Evolutionary conservation across 1,140 invertebrate species (phyloP).

Genomic region (Chionoecetes opilio): DNA sequence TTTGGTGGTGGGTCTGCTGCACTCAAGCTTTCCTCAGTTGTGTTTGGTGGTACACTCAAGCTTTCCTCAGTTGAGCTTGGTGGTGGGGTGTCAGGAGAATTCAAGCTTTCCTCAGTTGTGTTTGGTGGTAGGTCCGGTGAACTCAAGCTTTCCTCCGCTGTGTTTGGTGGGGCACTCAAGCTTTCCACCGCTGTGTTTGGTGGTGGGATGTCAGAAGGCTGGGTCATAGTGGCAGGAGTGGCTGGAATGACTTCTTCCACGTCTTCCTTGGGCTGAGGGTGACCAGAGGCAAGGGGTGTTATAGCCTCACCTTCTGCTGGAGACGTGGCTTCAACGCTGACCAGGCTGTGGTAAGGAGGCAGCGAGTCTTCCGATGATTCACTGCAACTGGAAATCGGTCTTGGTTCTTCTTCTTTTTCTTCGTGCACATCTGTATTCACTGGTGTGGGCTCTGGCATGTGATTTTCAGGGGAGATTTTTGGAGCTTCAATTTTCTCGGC

Average conservation of each 20-base stretch:
- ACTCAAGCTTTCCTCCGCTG: no score
- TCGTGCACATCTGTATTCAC: background rate
- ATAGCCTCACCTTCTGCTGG: no score
- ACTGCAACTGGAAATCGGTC: conserved; percentile 35
- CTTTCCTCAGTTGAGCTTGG: no score
- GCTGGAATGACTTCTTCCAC: background rate
- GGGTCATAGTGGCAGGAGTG: no score
- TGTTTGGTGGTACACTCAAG: no score
- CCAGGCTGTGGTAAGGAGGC: background rate
- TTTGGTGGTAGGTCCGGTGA: background rate
- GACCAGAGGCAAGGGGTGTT: background rate
- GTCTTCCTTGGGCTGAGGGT: background rate
- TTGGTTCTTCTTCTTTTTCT: conserved; percentile 9
- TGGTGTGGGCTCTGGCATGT: background rate
- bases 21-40: no score
- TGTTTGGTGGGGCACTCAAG: no score
- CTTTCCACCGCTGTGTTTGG: no score
- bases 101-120: no score
- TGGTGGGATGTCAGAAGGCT: no score
- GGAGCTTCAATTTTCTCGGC: background rate
- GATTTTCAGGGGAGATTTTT: background rate
- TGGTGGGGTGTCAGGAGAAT: background rate
- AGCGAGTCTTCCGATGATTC: conserved; percentile 60
- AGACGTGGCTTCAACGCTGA: background rate
- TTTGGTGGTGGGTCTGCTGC: background rate